Base-by-base conservation (phyloP, 2,888 invertebrate species). In the Dasypogon diadema region DNA sequence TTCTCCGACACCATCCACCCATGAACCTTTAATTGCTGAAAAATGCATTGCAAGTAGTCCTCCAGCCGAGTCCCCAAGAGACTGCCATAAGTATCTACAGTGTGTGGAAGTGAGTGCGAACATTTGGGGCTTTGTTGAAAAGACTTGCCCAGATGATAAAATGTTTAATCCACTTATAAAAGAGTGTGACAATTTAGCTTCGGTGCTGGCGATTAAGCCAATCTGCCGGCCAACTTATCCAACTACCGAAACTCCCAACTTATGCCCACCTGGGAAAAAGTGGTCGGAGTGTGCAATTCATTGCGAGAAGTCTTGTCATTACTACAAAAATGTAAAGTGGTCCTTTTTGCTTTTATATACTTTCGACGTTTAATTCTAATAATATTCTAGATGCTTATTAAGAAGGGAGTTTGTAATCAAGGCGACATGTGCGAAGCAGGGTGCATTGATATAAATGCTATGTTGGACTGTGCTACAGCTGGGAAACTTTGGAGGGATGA, bases 401-500 rank as follows among this genome's bases (percentile, higher is more conserved):
- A 65, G n/a, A 65, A 24, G 16, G 48, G 48, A 46, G 80, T 85
- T n/a, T 86, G 86, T 58, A 80, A 81, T 42, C 77, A 79, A 1
- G 82, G 82, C 2, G 84, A 84, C 26, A 81, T 82, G 26, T 86
- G 86, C 73, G 81, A 82, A 56, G 78, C 81, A 0, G 86, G 85
- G 1, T 86, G 86, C 78, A 83, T 85, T 0, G 81, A 82, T 85
- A 87, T 78, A 80, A 87, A 80, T 80, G 83, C 54, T 76, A 83
- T 79, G 55, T 83, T 63, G 2, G 82, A 84, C 4, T 95, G 95
- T 80, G 88, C 88, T 5, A n/a, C 10, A 0, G 80, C 83, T 1
- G 89, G 90, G 1, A 88, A 88, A 79, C 87, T 89, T 68, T 94
- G 94, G 92, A 89, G 92, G 1, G 93, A 95, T 82, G 88, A 89